Conservation (phyloP, 2,797 vertebrate species). For the Dryobates pubescens region DNA sequence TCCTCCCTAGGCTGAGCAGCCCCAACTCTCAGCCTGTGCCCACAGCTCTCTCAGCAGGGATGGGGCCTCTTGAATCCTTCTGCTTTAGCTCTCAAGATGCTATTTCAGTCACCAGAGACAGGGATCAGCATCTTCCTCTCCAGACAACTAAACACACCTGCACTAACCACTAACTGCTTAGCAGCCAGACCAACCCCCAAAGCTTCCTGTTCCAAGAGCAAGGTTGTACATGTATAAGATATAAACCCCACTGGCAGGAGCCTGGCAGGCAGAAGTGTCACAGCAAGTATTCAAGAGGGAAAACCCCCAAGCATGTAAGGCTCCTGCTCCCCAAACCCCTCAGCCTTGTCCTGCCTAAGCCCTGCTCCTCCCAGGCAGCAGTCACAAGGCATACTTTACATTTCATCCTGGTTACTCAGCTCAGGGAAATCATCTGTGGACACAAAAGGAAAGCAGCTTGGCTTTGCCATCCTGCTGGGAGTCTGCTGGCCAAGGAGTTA, state of each 20-base stretch:
- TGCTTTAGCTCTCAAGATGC: background rate
- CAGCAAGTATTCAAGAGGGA: background rate
- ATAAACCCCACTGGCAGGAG: background rate
- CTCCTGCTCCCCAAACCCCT: background rate
- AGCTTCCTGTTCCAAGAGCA: background rate
- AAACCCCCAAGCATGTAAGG: background rate
- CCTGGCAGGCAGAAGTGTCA: background rate
- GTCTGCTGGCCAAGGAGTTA: background rate
- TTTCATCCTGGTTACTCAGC: conserved; percentile 35
- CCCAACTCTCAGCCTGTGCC: too few species aligned
- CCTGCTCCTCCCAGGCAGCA: background rate
- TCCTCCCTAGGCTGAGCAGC: too few species aligned
- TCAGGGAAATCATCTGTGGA: background rate
- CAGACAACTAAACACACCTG: background rate
- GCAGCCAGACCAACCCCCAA: background rate
- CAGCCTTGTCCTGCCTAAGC: background rate
- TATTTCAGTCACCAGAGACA: background rate
- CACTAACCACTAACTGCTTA: background rate
- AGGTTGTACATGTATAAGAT: accelerated
- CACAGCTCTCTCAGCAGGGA: background rate
- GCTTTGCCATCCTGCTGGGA: background rate
- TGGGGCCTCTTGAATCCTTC: background rate
- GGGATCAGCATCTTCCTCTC: background rate
- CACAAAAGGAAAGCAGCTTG: conserved; percentile 47
- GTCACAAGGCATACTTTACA: background rate